Percentiles rank a stretch among this genome's conserved stretches.
These are phyloP conservation scores for Trematomus bernacchii DNA, from an alignment of 2,797 vertebrate genomes.

Conservation along the genomic window DNA sequence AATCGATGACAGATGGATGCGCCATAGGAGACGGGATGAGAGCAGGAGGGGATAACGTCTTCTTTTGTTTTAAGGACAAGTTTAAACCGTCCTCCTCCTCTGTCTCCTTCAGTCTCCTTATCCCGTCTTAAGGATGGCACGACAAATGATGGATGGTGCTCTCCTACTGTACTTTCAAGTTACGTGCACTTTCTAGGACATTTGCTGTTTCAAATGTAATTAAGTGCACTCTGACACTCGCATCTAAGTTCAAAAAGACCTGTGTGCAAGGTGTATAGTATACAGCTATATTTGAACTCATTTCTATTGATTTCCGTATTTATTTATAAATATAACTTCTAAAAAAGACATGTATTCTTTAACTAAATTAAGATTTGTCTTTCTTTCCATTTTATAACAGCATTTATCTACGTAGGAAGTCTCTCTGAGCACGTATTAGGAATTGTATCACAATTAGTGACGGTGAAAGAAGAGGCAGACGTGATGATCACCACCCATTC, in stretches of 20 bases:
- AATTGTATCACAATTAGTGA: conserved; percentile 63
- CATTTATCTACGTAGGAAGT: conserved; percentile 62
- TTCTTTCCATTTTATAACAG: conserved; percentile 45
- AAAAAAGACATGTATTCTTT: conserved; percentile 8
- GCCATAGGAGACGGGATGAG: conserved; percentile 81
- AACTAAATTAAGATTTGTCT: conserved; percentile 46
- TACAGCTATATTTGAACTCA: conserved; percentile 5
- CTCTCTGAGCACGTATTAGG: conserved; percentile 67
- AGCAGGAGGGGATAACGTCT: conserved; percentile 83
- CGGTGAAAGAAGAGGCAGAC: conserved; percentile 70
- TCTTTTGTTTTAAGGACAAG: conserved; percentile 88
- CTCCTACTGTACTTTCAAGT: conserved; percentile 73
- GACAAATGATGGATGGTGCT: conserved; percentile 69
- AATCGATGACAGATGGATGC: conserved; percentile 85
- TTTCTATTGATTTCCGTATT: conserved; percentile 37
- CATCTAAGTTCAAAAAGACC: conserved; percentile 20
- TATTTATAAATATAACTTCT: conserved; percentile 29
- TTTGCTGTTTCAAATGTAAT: conserved; percentile 43
- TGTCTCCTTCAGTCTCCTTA: conserved; percentile 52
- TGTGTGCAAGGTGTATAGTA: conserved; percentile 9
- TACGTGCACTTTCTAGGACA: conserved; percentile 50
- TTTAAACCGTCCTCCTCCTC: conserved; percentile 79
- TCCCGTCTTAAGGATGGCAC: conserved; percentile 68
- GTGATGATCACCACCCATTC: conserved; percentile 53
- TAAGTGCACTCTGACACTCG: conserved; percentile 10